Evolutionary conservation across 2,113 vertebrate species (phyloP).

Genomic region (Engraulis encrasicolus): DNA sequence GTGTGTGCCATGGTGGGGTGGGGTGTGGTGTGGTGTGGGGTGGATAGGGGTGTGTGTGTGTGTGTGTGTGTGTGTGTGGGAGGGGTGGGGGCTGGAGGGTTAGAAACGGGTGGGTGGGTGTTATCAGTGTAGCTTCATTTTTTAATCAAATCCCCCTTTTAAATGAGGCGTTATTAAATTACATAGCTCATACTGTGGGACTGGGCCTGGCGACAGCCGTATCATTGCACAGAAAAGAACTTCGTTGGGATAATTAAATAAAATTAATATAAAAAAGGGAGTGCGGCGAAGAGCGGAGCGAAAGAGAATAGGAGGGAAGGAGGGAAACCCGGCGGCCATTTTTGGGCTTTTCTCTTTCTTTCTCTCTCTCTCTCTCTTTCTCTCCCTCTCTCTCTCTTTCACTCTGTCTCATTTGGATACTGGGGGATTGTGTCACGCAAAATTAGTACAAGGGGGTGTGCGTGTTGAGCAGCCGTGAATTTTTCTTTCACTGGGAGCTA

Average conservation of each 20-base stretch:
- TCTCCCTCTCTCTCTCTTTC: slow-evolving; percentile 35
- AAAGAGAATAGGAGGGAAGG: slow-evolving; percentile 58
- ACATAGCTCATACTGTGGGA: slow-evolving; percentile 78
- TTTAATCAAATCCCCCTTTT: slow-evolving; percentile 81
- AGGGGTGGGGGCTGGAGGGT: slow-evolving; percentile 64
- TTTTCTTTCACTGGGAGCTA: slow-evolving; percentile 1
- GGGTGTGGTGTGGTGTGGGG: slow-evolving; percentile 62
- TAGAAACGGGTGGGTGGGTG: slow-evolving; percentile 62
- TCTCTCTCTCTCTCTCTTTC: slow-evolving; percentile 15
- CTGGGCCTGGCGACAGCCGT: slow-evolving; percentile 60
- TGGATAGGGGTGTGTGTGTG: slow-evolving; percentile 62
- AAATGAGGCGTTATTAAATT: slow-evolving; percentile 85
- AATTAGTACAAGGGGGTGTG: slow-evolving; percentile 58
- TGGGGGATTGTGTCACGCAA: slow-evolving; percentile 66
- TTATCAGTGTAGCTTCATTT: slow-evolving; percentile 81
- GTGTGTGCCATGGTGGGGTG: slow-evolving; percentile 62
- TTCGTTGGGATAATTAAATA: slow-evolving; percentile 82
- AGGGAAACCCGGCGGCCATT: slow-evolving; percentile 65
- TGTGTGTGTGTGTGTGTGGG: slow-evolving; percentile 59
- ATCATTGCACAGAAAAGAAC: slow-evolving; percentile 63
- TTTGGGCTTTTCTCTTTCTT: slow-evolving; percentile 32
- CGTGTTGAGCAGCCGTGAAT: slow-evolving; percentile 29
- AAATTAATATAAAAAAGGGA: slow-evolving; percentile 74
- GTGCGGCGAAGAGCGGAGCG: slow-evolving; percentile 47
- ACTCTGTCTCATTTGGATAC: slow-evolving; percentile 63